Conservation (phyloP, 2,113 vertebrate genomes). For the Ceyx melanurus region DNA sequence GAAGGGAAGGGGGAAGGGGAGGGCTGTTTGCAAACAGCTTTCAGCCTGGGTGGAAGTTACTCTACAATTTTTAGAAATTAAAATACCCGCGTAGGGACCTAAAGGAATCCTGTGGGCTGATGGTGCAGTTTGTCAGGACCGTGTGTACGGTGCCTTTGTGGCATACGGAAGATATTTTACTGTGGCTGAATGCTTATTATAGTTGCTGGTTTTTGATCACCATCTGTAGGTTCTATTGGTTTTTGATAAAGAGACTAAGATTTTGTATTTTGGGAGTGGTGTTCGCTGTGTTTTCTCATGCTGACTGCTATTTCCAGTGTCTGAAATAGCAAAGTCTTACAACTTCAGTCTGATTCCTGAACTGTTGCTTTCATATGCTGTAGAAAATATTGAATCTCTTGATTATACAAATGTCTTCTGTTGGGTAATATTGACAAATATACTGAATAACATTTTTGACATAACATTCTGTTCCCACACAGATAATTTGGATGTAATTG, state of each 20-base stretch:
- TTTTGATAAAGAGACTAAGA: conserved; percentile 21
- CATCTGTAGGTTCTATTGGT: conserved; percentile 17
- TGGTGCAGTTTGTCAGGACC: conserved; percentile 46
- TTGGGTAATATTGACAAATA: conserved; percentile 67
- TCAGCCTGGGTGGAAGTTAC: conserved; percentile 13
- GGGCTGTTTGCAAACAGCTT: background rate
- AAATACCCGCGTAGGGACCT: conserved; percentile 64
- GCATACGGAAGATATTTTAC: background rate
- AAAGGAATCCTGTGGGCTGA: conserved; percentile 68
- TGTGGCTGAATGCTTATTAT: conserved; percentile 5
- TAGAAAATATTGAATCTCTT: conserved; percentile 37
- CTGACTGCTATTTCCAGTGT: background rate
- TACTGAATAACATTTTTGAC: conserved; percentile 64
- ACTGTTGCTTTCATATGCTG: background rate
- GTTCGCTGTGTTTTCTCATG: background rate
- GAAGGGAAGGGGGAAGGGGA: background rate
- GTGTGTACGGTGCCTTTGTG: background rate
- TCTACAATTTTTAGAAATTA: conserved; percentile 55
- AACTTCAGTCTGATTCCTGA: conserved; percentile 7
- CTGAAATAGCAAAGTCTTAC: background rate
- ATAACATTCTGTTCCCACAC: conserved; percentile 70
- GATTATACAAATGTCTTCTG: conserved; percentile 58
- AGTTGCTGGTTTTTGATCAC: conserved; percentile 26
- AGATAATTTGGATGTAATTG: conserved; percentile 70
- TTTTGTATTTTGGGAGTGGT: conserved; percentile 3